These are phyloP conservation scores for Empis stercorea DNA, from an alignment of 2,888 invertebrate genomes.

Conservation along the genomic window DNA sequence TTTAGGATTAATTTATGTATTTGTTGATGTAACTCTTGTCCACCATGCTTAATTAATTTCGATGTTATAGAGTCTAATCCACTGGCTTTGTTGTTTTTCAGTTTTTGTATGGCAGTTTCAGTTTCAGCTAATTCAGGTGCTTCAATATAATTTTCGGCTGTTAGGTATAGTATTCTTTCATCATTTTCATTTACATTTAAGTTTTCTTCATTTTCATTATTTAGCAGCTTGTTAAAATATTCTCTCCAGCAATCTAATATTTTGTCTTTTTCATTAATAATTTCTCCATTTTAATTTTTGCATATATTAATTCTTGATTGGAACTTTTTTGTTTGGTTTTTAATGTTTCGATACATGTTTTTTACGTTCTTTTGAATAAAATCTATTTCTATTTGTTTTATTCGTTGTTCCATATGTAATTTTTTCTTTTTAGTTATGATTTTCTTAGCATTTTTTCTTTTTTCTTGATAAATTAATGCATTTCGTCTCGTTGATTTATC, in stretches of 20 bases:
- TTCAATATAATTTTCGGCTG: background rate
- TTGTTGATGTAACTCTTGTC: background rate
- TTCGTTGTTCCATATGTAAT: background rate
- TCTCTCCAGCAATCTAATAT: background rate
- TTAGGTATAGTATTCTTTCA: background rate
- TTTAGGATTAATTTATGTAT: background rate
- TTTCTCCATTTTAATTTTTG: background rate
- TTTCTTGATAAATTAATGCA: background rate
- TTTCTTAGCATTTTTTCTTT: background rate
- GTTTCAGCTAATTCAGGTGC: background rate
- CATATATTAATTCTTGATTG: background rate
- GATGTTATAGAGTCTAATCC: background rate
- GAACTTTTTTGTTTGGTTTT: background rate
- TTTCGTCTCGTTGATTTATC: background rate
- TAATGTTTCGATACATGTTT: background rate
- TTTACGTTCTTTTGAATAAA: background rate
- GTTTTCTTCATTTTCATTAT: background rate
- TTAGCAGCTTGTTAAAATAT: background rate
- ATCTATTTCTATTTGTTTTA: background rate
- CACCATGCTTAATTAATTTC: background rate
- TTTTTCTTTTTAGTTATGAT: too few species aligned
- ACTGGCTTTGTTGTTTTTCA: background rate
- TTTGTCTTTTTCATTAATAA: background rate
- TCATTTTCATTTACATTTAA: background rate
- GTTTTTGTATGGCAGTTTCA: background rate